phyloP scores from a whole-genome alignment of 2,888 invertebrate genomes.

The Tanytarsus gracilentus region DNA sequence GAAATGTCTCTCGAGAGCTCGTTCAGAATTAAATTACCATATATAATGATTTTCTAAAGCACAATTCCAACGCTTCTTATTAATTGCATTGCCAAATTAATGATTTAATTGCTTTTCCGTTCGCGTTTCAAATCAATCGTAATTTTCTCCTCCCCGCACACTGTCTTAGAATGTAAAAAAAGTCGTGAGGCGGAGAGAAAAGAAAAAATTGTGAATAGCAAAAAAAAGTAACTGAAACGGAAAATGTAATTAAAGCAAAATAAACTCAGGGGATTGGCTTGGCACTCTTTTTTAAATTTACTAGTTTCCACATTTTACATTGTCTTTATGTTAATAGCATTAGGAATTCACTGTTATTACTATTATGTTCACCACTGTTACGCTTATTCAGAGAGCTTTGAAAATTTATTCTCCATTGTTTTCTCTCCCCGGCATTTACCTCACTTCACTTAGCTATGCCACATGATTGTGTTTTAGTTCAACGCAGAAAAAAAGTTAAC shows the following conservation, averaged over 20 bases:
- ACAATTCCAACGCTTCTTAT: too few species aligned
- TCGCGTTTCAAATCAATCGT: too few species aligned
- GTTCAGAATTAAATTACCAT: too few species aligned
- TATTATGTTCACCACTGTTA: conserved; percentile 12
- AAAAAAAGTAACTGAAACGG: conserved; percentile 8
- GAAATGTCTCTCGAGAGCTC: too few species aligned
- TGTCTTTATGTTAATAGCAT: conserved; percentile 15
- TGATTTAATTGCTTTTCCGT: too few species aligned
- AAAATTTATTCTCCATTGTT: conserved; percentile 11
- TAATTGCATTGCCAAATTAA: too few species aligned
- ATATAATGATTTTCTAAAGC: too few species aligned
- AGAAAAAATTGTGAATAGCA: too few species aligned
- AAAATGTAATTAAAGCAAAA: conserved; percentile 13
- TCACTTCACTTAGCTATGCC: not conserved
- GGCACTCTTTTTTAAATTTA: not conserved
- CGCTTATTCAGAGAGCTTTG: conserved; percentile 12
- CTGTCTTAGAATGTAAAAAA: not conserved
- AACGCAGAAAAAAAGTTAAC: not conserved
- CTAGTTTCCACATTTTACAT: not conserved
- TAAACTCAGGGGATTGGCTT: conserved; percentile 5
- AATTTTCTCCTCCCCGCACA: not conserved
- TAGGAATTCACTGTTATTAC: not conserved
- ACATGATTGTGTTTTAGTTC: not conserved
- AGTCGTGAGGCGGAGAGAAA: too few species aligned
- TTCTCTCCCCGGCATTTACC: not conserved